Conservation (phyloP, 1,140 invertebrate species). For the Phymastichus coffea region DNA sequence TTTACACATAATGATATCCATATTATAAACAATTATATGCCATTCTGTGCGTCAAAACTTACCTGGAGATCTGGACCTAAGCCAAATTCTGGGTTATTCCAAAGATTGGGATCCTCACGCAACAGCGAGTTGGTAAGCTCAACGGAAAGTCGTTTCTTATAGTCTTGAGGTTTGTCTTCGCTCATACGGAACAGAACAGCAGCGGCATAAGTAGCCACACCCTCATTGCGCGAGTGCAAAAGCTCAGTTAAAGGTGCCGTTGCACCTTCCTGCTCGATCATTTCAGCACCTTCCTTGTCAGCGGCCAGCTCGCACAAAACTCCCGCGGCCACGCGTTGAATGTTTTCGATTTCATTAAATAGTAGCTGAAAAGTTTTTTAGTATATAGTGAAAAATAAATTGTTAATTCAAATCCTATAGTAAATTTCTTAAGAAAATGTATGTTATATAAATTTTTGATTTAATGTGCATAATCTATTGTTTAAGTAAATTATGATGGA, state of each 20-base stretch:
- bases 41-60: constrained; percentile 35
- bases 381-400: no score
- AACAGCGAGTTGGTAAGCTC: constrained; percentile 92
- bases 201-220: constrained; percentile 93
- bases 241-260: constrained; percentile 94
- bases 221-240: constrained; percentile 91
- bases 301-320: constrained; percentile 94
- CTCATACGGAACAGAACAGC: constrained; percentile 97
- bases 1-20: neutral
- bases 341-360: constrained; percentile 97
- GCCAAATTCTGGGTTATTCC: constrained; percentile 78
- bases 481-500: neutral
- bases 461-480: neutral
- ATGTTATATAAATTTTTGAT: neutral
- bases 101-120: constrained; percentile 82
- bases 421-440: no score
- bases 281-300: constrained; percentile 95
- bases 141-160: constrained; percentile 94
- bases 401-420: no score
- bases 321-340: constrained; percentile 93
- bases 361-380: constrained; percentile 73
- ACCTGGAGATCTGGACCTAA: constrained; percentile 88
- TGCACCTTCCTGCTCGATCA: constrained; percentile 95
- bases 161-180: constrained; percentile 96
- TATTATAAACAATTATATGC: neutral